A percentile compares a stretch with the other conserved stretches of the same genome.
Conservation (phyloP, 2,888 invertebrate species). For the Malacosoma neustria region DNA sequence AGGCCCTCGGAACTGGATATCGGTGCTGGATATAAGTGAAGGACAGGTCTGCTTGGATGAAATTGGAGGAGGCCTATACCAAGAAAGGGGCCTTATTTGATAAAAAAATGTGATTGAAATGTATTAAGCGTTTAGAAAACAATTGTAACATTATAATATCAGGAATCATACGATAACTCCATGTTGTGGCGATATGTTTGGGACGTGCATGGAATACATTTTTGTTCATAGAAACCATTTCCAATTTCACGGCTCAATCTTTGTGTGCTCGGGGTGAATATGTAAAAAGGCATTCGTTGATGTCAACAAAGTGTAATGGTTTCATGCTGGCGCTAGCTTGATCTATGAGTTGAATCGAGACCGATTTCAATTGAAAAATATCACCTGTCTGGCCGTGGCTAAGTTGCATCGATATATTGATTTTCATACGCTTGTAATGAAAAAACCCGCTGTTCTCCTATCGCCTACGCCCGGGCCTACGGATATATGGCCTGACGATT, state of each 20-base stretch:
- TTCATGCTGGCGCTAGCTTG: constrained; percentile 60
- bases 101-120: no score
- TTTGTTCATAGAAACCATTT: constrained; percentile 71
- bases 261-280: constrained; percentile 70
- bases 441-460: no score
- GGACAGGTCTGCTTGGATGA: no score
- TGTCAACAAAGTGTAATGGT: constrained; percentile 72
- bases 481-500: no score
- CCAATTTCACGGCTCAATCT: constrained; percentile 74
- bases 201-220: constrained; percentile 64
- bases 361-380: constrained; percentile 45
- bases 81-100: no score
- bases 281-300: constrained; percentile 69
- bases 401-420: neutral
- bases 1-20: no score
- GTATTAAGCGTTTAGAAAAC: no score
- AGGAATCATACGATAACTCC: constrained; percentile 17
- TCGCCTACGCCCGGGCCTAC: no score
- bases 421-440: no score
- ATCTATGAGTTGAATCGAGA: constrained; percentile 54
- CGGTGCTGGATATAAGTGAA: no score
- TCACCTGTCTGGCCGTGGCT: constrained; percentile 19
- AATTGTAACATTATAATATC: constrained; percentile 1
- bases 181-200: constrained; percentile 53
- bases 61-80: no score